Conservation (phyloP, 92 coral and sea anemone species). For the Bergia sp. region DNA sequence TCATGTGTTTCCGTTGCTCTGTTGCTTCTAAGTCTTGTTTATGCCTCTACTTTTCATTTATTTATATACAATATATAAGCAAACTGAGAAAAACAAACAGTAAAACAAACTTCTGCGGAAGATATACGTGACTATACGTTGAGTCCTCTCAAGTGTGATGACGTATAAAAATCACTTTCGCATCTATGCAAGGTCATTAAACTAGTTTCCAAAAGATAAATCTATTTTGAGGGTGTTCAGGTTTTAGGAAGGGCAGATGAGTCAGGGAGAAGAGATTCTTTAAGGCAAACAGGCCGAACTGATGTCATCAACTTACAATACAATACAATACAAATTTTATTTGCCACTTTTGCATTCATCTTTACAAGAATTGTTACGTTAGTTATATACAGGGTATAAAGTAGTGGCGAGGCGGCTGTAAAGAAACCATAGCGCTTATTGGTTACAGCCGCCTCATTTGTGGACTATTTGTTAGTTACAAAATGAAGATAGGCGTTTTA, state of each 20-base stretch:
- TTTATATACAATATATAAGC: not conserved
- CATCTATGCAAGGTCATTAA: not conserved
- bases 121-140: not conserved
- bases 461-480: no score
- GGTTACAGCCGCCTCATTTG: no score
- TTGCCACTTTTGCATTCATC: no score
- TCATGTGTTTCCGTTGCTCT: not conserved
- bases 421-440: no score
- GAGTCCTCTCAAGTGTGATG: not conserved
- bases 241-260: not conserved
- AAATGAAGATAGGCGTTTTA: no score
- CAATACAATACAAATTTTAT: constrained; percentile 5
- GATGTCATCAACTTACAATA: constrained; percentile 5
- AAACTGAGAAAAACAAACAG: not conserved
- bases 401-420: no score
- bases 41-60: not conserved
- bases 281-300: not conserved
- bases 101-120: not conserved
- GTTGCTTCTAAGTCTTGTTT: not conserved
- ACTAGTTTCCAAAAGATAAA: not conserved
- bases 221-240: not conserved
- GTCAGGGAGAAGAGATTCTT: not conserved
- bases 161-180: not conserved
- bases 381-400: no score
- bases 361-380: no score